Percentiles rank a stretch among this genome's conserved stretches.
phyloP scores from a whole-genome alignment of 2,797 vertebrate species.

The Cynopterus sphinx region DNA sequence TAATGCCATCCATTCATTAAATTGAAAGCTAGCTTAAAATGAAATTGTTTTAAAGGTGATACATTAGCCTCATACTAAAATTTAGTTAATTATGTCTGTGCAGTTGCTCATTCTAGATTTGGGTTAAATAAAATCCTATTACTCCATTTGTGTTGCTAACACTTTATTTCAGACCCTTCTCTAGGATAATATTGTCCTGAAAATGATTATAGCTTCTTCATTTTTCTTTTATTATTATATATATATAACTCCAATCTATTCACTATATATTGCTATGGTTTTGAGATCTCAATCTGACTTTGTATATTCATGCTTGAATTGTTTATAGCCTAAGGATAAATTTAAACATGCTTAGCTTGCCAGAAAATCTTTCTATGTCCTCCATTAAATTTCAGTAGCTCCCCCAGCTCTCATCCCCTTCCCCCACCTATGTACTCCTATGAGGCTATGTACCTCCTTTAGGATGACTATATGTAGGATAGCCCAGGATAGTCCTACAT shows the following conservation, averaged over 20 bases:
- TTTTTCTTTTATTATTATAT: conserved; percentile 10
- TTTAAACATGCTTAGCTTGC: background rate
- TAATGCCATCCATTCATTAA: background rate
- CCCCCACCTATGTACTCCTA: background rate
- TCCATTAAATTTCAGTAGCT: background rate
- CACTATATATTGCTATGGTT: background rate
- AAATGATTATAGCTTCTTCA: background rate
- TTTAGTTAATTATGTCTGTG: background rate
- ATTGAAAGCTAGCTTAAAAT: background rate
- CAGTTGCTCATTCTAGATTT: background rate
- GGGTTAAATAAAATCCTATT: background rate
- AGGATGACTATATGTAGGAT: background rate
- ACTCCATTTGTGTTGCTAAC: background rate
- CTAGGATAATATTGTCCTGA: background rate
- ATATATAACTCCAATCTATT: background rate
- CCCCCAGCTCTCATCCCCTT: background rate
- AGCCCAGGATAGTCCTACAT: background rate
- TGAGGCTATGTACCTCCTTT: background rate
- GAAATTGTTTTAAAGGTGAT: background rate
- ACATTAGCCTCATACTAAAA: background rate
- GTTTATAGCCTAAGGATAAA: background rate
- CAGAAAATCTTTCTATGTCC: background rate
- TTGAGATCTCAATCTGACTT: conserved; percentile 26
- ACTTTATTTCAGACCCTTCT: background rate
- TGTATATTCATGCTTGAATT: conserved; percentile 42